Percentiles rank a stretch among this genome's conserved stretches.
Conservation (phyloP, 2,888 invertebrate genomes). For the Venusia cambrica region DNA sequence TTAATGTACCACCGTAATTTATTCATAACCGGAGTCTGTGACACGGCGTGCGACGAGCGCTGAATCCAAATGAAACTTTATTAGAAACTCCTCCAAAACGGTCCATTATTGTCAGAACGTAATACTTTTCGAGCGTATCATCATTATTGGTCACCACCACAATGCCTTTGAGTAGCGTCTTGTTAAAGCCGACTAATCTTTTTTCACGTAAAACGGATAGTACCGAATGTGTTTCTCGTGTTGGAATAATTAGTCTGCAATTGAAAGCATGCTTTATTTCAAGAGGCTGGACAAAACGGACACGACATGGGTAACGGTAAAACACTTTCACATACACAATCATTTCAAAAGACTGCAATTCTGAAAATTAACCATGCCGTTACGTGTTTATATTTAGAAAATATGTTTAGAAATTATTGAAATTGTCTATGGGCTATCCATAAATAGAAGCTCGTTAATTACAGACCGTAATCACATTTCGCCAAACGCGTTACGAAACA, state of each 20-base stretch:
- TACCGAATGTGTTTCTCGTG: conserved; percentile 78
- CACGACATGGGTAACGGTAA: conserved; percentile 73
- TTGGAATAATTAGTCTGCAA: conserved; percentile 80
- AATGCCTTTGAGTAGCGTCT: conserved; percentile 65
- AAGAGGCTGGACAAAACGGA: conserved; percentile 71
- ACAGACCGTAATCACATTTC: conserved; percentile 79
- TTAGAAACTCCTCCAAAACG: conserved; percentile 72
- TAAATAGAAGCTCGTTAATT: conserved; percentile 78
- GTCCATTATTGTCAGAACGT: conserved; percentile 65
- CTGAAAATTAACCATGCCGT: conserved; percentile 42
- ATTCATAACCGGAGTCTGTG: conserved; percentile 71
- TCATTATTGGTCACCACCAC: conserved; percentile 69
- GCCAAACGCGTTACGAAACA: conserved; percentile 79
- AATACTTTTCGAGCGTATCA: conserved; percentile 75
- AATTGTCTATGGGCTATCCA: conserved; percentile 50
- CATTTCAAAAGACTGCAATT: conserved; percentile 62
- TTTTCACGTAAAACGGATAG: conserved; percentile 74
- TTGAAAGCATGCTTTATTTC: conserved; percentile 80
- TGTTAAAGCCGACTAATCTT: conserved; percentile 77
- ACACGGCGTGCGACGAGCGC: conserved; percentile 64
- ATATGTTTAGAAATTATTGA: conserved; percentile 57
- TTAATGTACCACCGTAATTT: conserved; percentile 75
- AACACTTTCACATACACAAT: conserved; percentile 77
- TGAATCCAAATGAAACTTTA: conserved; percentile 78
- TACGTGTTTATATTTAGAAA: conserved; percentile 43